Percentiles rank a stretch among this genome's conserved stretches.
These are phyloP conservation scores for Falco novaeseelandiae DNA, from an alignment of 2,797 vertebrate species.

Conservation along the genomic window DNA sequence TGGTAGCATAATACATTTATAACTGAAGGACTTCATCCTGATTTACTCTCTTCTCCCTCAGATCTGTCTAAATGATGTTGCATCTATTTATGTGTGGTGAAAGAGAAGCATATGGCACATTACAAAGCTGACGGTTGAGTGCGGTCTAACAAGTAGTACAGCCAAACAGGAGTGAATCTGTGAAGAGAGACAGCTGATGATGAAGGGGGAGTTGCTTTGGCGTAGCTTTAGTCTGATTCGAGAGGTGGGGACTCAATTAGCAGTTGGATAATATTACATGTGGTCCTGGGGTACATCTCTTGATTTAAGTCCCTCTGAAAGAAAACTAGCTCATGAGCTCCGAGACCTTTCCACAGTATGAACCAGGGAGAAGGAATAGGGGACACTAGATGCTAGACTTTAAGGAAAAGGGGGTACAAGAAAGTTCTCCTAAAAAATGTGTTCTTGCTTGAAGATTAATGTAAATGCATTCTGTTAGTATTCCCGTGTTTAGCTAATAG, in stretches of 20 bases:
- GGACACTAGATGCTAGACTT: background rate
- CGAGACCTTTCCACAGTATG: background rate
- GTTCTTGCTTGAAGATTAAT: background rate
- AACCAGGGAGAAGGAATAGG: background rate
- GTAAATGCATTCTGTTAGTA: background rate
- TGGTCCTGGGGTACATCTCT: background rate
- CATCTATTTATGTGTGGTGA: background rate
- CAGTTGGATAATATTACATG: background rate
- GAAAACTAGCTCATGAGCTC: background rate
- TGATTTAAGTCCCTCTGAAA: background rate
- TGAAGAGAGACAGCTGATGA: background rate
- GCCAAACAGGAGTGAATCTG: background rate
- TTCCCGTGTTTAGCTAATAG: background rate
- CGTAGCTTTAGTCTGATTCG: background rate
- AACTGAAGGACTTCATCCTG: background rate
- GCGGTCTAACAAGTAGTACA: background rate
- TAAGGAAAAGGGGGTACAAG: background rate
- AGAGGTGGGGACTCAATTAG: background rate
- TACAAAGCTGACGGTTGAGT: background rate
- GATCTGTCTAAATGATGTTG: background rate
- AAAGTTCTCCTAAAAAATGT: background rate
- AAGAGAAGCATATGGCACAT: background rate
- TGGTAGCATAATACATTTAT: background rate
- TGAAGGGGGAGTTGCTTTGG: background rate
- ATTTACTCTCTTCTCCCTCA: background rate